phyloP scores from a whole-genome alignment of 2,113 vertebrate genomes.

The Phaethon lepturus region DNA sequence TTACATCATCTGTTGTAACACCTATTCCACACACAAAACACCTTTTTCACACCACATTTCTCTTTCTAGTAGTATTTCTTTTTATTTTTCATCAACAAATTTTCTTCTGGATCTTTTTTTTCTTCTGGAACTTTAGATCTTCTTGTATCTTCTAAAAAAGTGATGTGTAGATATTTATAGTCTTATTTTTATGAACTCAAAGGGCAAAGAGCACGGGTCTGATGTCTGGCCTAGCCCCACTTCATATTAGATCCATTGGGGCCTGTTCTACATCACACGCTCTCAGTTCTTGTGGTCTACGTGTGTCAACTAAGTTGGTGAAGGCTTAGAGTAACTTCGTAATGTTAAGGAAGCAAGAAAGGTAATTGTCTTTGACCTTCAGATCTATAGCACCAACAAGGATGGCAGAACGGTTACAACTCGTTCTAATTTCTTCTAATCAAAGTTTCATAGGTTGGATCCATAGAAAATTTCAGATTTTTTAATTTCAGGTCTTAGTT shows the following conservation, averaged over 20 bases:
- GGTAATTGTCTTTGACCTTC: not conserved
- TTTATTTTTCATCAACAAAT: not conserved
- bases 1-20: not conserved
- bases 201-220: not conserved
- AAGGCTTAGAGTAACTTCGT: not conserved
- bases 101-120: not conserved
- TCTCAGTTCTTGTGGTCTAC: not conserved
- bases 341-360: accelerated
- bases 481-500: not conserved
- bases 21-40: not conserved
- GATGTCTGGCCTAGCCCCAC: not conserved
- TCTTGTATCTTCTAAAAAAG: not conserved
- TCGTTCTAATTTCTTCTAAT: not conserved
- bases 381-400: not conserved
- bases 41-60: not conserved
- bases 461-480: not conserved
- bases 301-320: accelerated
- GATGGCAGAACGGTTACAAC: not conserved
- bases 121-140: not conserved
- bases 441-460: not conserved
- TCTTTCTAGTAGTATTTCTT: not conserved
- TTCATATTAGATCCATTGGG: not conserved
- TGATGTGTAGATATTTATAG: not conserved
- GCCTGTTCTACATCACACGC: accelerated
- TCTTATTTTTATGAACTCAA: not conserved